A percentile compares a stretch with the other conserved stretches of the same genome.
phyloP scores from a whole-genome alignment of 2,113 vertebrate genomes.

The Notothenia rossii region DNA sequence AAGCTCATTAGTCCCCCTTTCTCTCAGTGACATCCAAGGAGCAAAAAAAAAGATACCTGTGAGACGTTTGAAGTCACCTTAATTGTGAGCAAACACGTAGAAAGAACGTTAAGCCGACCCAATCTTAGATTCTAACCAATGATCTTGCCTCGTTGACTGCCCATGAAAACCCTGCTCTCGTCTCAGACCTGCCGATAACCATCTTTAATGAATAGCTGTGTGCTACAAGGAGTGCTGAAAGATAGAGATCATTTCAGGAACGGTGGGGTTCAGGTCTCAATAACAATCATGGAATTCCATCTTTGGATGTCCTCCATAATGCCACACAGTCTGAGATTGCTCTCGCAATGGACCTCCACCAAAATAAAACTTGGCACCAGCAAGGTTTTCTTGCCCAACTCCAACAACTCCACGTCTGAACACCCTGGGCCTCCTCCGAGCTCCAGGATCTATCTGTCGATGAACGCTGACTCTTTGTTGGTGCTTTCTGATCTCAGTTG shows the following conservation, averaged over 20 bases:
- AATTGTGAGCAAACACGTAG: slow-evolving; percentile 62
- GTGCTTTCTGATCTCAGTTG: slow-evolving; percentile 81
- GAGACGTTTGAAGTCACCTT: slow-evolving; percentile 65
- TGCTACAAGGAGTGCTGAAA: slow-evolving; percentile 78
- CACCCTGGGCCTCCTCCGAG: slow-evolving; percentile 39
- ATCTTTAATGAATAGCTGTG: slow-evolving; percentile 88
- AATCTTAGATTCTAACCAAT: slow-evolving; percentile 62
- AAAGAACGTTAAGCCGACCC: slow-evolving; percentile 31
- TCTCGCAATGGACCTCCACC: slow-evolving; percentile 84
- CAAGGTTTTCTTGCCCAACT: slow-evolving; percentile 68
- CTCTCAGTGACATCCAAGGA: slow-evolving; percentile 47
- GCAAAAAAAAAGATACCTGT: slow-evolving; percentile 56
- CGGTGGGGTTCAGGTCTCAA: slow-evolving; percentile 84
- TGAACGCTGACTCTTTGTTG: slow-evolving; percentile 75
- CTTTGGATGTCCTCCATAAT: slow-evolving; percentile 87
- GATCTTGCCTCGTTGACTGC: slow-evolving; percentile 73
- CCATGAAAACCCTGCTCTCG: slow-evolving; percentile 74
- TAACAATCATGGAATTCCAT: slow-evolving; percentile 86
- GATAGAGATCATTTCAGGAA: slow-evolving; percentile 85
- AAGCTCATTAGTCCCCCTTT: slow-evolving; percentile 46
- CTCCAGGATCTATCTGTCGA: slow-evolving; percentile 65
- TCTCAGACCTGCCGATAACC: slow-evolving; percentile 74
- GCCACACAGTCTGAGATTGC: slow-evolving; percentile 87
- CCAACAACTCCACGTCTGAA: slow-evolving; percentile 68
- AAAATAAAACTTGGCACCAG: slow-evolving; percentile 84